Evolutionary conservation across 2,888 invertebrate species (phyloP).

Genomic region (Melieria picta): DNA sequence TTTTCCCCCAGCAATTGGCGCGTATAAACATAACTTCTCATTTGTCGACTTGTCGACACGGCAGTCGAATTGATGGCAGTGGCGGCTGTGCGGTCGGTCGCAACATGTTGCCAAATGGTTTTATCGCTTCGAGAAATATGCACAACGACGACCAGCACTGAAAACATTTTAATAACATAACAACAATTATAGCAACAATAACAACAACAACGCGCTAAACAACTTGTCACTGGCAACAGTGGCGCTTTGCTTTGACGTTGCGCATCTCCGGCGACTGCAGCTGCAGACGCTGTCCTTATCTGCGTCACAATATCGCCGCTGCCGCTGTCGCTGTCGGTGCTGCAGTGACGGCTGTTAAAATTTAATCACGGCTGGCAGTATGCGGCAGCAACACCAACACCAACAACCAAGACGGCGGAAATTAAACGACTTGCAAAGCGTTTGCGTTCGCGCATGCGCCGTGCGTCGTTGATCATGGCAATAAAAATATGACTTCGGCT

Average conservation of each 20-base stretch:
- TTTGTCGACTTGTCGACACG: constrained; percentile 19
- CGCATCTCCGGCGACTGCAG: too few relatives aligned
- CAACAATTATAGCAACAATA: background rate
- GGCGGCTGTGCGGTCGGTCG: constrained; percentile 2
- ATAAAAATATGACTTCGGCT: constrained; percentile 30
- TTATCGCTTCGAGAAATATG: constrained; percentile 8
- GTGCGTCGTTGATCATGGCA: constrained; percentile 11
- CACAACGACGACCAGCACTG: background rate
- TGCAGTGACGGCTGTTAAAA: constrained; percentile 6
- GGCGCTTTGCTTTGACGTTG: too few relatives aligned
- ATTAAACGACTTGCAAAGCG: too few relatives aligned
- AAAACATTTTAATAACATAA: background rate
- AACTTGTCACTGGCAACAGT: too few relatives aligned
- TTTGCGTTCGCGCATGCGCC: constrained; percentile 2
- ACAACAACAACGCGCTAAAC: too few relatives aligned
- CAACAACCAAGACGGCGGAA: background rate
- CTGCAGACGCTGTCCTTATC: too few relatives aligned
- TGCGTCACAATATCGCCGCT: too few relatives aligned
- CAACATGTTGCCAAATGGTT: constrained; percentile 21
- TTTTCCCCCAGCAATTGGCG: too few relatives aligned
- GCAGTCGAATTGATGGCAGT: background rate
- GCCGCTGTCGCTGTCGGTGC: too few relatives aligned
- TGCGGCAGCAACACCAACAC: background rate
- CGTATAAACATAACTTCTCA: constrained; percentile 7
- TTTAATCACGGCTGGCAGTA: constrained; percentile 10